Evolutionary conservation across 2,797 vertebrate genomes (phyloP).

Genomic region (Pangasius mekongensis): DNA sequence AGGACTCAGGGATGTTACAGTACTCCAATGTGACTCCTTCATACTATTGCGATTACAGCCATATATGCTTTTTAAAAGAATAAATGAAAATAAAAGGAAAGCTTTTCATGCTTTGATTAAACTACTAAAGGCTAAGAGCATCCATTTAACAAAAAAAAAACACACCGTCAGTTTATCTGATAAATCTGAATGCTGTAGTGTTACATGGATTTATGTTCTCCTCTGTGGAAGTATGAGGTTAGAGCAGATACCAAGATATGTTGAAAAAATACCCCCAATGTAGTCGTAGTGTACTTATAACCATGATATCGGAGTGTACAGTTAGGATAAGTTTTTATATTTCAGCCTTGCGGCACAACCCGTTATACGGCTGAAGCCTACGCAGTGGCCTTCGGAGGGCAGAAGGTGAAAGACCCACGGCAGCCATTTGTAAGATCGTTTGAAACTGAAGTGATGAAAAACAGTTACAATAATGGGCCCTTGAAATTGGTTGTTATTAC

Average conservation of each 20-base stretch:
- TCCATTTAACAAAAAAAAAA: neutral
- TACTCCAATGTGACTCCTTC: neutral
- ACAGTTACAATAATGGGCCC: neutral
- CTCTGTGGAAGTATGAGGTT: neutral
- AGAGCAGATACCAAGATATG: neutral
- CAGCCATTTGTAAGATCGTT: neutral
- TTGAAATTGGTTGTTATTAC: conserved; percentile 19
- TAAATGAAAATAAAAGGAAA: neutral
- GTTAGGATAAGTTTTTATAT: neutral
- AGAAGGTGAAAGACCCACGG: neutral
- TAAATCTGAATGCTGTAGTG: neutral
- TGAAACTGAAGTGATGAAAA: neutral
- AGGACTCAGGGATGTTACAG: neutral
- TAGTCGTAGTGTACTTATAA: neutral
- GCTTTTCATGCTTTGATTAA: neutral
- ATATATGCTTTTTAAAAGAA: neutral
- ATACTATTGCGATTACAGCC: no score
- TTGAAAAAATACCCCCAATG: neutral
- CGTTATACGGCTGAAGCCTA: neutral
- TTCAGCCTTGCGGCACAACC: neutral
- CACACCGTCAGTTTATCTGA: no score
- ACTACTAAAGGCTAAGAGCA: neutral
- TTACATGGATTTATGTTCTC: no score
- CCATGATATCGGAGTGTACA: neutral
- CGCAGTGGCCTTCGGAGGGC: neutral